Evolutionary conservation across 1,140 invertebrate genomes (phyloP).

Genomic region (Lasioglossum albipes): DNA sequence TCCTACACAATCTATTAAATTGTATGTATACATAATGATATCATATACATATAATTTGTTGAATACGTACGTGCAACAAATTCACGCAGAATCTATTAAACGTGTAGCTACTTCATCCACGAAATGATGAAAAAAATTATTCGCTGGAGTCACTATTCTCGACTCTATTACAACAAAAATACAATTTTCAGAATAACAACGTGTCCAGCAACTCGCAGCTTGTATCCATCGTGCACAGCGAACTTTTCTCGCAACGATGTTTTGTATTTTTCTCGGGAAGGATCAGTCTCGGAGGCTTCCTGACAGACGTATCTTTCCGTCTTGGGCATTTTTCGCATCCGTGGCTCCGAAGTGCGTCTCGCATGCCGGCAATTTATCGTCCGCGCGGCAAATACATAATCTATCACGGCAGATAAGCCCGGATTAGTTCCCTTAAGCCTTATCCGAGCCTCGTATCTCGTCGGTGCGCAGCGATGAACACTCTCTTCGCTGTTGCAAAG

Average conservation of each 20-base stretch:
- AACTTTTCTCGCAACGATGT: neutral
- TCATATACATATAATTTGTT: too few species aligned
- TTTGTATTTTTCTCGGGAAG: neutral
- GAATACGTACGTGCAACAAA: too few species aligned
- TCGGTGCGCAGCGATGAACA: constrained; percentile 46
- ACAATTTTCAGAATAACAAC: too few species aligned
- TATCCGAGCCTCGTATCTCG: constrained; percentile 52
- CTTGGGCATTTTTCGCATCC: constrained; percentile 49
- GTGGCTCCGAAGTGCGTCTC: constrained; percentile 36
- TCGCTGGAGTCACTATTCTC: too few species aligned
- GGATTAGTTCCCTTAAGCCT: constrained; percentile 55
- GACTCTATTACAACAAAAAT: too few species aligned
- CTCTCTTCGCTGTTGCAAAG: constrained; percentile 22
- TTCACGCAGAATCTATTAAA: too few species aligned
- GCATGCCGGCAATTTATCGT: constrained; percentile 53
- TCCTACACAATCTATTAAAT: too few species aligned
- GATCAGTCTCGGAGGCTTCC: neutral
- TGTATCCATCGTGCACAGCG: too few species aligned
- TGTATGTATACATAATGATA: too few species aligned
- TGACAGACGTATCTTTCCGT: constrained; percentile 9
- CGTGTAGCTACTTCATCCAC: too few species aligned
- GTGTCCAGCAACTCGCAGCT: too few species aligned
- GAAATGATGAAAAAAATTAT: too few species aligned
- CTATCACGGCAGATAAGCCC: constrained; percentile 56
- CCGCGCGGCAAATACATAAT: constrained; percentile 60